Conservation (phyloP, 2,888 invertebrate genomes). For the Reticulitermes lucifugus region DNA sequence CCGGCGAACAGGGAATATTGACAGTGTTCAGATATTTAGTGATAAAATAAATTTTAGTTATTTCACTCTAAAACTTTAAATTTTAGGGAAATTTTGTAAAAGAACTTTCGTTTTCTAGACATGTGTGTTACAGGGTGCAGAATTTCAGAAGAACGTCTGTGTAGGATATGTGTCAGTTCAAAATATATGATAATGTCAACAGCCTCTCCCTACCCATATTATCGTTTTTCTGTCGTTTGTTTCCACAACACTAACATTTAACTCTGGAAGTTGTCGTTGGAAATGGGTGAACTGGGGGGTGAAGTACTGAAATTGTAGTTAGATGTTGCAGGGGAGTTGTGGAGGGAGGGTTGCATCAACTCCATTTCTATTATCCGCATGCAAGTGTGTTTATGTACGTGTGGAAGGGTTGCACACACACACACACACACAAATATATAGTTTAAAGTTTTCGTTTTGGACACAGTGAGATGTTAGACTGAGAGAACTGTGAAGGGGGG, state of each 20-base stretch:
- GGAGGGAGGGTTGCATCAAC: conserved; percentile 12
- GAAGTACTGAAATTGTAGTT: conserved; percentile 21
- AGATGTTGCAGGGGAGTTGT: not conserved
- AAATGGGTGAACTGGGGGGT: not conserved
- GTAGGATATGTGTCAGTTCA: not conserved
- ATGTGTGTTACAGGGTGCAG: not conserved
- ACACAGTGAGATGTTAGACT: conserved; percentile 13
- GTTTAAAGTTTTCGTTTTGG: conserved; percentile 42
- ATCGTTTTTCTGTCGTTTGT: conserved; percentile 32
- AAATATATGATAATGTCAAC: conserved; percentile 26
- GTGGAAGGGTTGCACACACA: conserved; percentile 4
- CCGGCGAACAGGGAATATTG: too few relatives aligned
- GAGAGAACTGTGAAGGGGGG: not conserved
- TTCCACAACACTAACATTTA: conserved; percentile 33
- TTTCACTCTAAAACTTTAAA: not conserved
- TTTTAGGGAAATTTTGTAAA: not conserved
- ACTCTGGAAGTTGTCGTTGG: conserved; percentile 28
- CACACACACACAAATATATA: not conserved
- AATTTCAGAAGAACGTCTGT: not conserved
- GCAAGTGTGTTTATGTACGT: conserved; percentile 22
- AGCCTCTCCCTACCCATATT: not conserved
- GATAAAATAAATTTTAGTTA: not conserved
- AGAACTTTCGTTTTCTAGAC: conserved; percentile 3
- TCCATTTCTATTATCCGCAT: conserved; percentile 30
- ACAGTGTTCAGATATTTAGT: too few relatives aligned